Base-by-base conservation (phyloP, 2,797 vertebrate species). In the Petrocephalus sullivani region DNA sequence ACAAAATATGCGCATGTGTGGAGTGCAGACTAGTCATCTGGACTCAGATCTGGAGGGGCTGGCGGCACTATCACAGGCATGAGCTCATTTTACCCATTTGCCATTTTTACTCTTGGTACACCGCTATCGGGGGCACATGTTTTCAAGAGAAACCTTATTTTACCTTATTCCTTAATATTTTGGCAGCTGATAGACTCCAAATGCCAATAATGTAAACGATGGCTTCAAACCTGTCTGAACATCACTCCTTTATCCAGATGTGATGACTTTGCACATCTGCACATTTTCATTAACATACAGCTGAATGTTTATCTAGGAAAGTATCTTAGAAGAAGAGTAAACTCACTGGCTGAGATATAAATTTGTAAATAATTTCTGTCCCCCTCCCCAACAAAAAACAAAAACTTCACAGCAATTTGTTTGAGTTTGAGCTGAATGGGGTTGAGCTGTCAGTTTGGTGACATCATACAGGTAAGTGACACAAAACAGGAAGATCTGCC, bases 1-100 rank as follows among this genome's bases (percentile, higher is more conserved):
- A 54, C 82, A 49, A 84, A 84, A 84, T 84, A 84, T 84, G 75
- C 21, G 75, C 41, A n/a, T 81, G 75, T 84, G n/a, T 84, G 23
- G n/a, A 84, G 81, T 54, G n/a, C n/a, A 84, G 21, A 16, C 51
- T 84, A 54, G 51, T 71, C 67, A 71, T 71, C 21, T 71, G 67
- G 21, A 71, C 21, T 71, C 23, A 3, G 21, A 14, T 61, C 58
- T 28, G 67, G 28, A 14, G 67, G 67, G 6, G n/a, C 28, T 71
- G n/a, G 9, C 28, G 14, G 6, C 14, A 71, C 9, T 5, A 71
- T 71, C 67, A 71, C 10, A 71, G 1, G 67, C 67, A 71, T 71
- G 67, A 71, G 67, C 23, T 71, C 67, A 71, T 71, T 71, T 71
- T 12, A 71, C 33, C 33, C 67, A 71, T 64, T 21, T 64, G 61